These are phyloP conservation scores for Scyliorhinus canicula DNA, from an alignment of 2,797 vertebrate genomes.

Conservation along the genomic window DNA sequence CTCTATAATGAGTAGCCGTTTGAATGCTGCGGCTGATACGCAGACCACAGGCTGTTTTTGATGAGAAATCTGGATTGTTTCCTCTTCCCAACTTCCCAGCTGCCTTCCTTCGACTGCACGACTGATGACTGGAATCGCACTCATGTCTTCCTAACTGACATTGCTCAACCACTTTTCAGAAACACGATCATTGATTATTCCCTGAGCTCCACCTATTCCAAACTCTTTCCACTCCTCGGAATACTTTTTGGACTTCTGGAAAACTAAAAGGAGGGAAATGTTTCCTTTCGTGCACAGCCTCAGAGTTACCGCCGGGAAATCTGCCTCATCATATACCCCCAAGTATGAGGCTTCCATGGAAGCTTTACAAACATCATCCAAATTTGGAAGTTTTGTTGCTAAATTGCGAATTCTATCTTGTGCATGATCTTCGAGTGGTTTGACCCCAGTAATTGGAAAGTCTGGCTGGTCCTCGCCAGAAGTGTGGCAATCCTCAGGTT, in stretches of 20 bases:
- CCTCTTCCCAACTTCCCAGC: not conserved
- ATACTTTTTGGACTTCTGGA: not conserved
- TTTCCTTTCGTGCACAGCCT: not conserved
- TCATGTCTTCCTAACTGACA: not conserved
- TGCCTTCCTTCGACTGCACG: not conserved
- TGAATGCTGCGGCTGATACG: no score
- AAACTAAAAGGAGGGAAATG: not conserved
- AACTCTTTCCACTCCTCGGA: not conserved
- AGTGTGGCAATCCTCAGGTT: no score
- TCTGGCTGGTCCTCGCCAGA: no score
- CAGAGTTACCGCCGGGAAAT: not conserved
- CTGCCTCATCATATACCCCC: not conserved
- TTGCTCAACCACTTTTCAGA: not conserved
- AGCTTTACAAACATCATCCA: not conserved
- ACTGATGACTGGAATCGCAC: no score
- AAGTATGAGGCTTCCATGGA: not conserved
- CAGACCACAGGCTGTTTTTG: not conserved
- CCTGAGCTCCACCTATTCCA: not conserved
- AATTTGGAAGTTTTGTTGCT: not conserved
- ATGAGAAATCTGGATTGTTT: not conserved
- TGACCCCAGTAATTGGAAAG: no score
- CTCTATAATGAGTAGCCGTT: not conserved
- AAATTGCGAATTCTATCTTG: not conserved
- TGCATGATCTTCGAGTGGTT: no score
- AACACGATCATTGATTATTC: not conserved